Percentiles rank a stretch among this genome's conserved stretches.
phyloP scores from a whole-genome alignment of 2,797 vertebrate species.

The Sternotherus odoratus region DNA sequence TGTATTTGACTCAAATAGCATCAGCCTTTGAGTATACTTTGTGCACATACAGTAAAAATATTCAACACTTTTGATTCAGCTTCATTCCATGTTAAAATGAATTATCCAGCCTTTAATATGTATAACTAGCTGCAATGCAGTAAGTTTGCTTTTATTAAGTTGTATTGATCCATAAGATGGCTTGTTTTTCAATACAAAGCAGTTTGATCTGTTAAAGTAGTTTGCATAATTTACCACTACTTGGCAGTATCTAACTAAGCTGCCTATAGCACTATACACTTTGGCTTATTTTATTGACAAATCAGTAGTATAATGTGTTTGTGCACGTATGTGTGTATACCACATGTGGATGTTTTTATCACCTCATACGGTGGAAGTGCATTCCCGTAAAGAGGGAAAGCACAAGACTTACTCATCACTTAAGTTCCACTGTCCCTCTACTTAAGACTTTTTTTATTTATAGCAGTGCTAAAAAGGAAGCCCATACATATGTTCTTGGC shows the following conservation, averaged over 20 bases:
- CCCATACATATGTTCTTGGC: not conserved
- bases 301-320: not conserved
- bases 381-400: not conserved
- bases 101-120: slow-evolving; percentile 68
- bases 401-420: not conserved
- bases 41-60: slow-evolving; percentile 50
- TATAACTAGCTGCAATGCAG: slow-evolving; percentile 78
- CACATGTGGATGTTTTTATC: not conserved
- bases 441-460: slow-evolving; percentile 4
- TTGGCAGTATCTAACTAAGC: slow-evolving; percentile 62
- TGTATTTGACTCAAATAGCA: slow-evolving; percentile 41
- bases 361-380: slow-evolving; percentile 26
- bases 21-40: slow-evolving; percentile 62
- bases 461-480: not conserved
- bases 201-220: slow-evolving; percentile 46
- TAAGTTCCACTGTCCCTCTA: slow-evolving; percentile 33
- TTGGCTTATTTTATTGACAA: not conserved
- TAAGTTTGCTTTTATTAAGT: slow-evolving; percentile 72
- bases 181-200: slow-evolving; percentile 60
- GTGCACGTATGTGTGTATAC: not conserved
- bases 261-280: slow-evolving; percentile 18
- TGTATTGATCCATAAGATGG: slow-evolving; percentile 75
- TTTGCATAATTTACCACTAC: slow-evolving; percentile 68
- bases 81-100: slow-evolving; percentile 71
- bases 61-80: slow-evolving; percentile 51